Evolutionary conservation across 2,797 vertebrate species (phyloP), one percentile per base, ranked within the genome.

Genomic region (Phyllotis vaccarum): DNA sequence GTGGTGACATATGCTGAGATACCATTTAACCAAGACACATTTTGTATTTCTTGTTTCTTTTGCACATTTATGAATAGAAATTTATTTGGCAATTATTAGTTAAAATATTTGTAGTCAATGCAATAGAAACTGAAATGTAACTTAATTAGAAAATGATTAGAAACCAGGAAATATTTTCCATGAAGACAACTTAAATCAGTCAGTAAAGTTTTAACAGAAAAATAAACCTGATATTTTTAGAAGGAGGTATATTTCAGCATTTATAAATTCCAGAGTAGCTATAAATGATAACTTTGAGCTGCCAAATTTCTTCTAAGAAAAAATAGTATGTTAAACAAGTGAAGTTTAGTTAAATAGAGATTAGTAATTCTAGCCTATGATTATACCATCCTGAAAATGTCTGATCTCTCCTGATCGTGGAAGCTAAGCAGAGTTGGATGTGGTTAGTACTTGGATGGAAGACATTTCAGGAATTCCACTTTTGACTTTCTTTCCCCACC

Each of bases 301-400:
- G 21, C 49, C 60, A 83, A 66, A 83, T 29, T 89, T 6, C 11
- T 85, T 49, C 89, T 93, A 78, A 96, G 31, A 88, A 83, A 92
- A 96, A 87, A 95, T 74, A 54, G 6, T 76, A 19, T 90, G 58
- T 91, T 93, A 94, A 96, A 86, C 14, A 95, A 96, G 88, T 74
- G 16, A 95, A 95, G 52, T 86, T 88, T 82, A 86, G 90, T 95
- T 86, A 93, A 78, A 94, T 85, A 92, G 3, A 87, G 60, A 91
- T 91, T 92, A 92, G 37, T 34, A 1, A 68, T 31, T 92, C 49
- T 52, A n/a, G 82, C 52, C 12, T 68, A 68, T 68, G 31, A 86
- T 68, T 31, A 52, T 68, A 52, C 21, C 21, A 37, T 49, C 46
- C 21, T 68, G 46, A 86, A 68, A 7, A 3, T 68, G 8, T 7